Conservation (phyloP, 92 coral and sea anemone species). For the Phenganax marumi region DNA sequence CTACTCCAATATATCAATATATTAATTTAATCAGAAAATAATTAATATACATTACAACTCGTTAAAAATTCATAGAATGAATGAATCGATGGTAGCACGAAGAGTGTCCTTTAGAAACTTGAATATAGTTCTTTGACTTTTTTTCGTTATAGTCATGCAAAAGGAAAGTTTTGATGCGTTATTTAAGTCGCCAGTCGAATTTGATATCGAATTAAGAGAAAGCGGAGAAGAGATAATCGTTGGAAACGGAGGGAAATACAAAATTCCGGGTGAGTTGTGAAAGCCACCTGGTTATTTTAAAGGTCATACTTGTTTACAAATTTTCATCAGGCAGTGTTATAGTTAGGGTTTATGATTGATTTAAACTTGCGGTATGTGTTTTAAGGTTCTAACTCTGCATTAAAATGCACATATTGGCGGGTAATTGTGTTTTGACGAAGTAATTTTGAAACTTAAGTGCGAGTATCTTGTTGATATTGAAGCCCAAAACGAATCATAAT, state of each 20-base stretch:
- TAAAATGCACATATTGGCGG: no score
- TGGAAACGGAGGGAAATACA: constrained; percentile 14
- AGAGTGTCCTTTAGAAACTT: neutral
- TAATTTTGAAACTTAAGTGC: no score
- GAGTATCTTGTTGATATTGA: no score
- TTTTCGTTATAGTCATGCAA: neutral
- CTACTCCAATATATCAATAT: neutral
- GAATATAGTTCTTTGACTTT: neutral
- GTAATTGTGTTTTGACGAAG: no score
- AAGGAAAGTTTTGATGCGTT: constrained; percentile 1
- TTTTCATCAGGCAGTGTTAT: neutral
- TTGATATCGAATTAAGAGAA: constrained; percentile 26
- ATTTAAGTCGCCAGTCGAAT: constrained; percentile 17
- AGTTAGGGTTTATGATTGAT: neutral
- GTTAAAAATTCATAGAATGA: no score
- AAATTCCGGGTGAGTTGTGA: constrained; percentile 22
- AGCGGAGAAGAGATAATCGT: constrained; percentile 22
- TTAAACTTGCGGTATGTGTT: neutral
- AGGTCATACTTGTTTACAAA: constrained; percentile 8
- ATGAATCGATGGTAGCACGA: neutral
- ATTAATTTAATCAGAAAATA: neutral
- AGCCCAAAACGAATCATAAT: no score
- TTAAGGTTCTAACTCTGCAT: no score
- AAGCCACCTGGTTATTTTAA: neutral
- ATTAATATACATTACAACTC: no score